Evolutionary conservation across 2,797 vertebrate species (phyloP).

Genomic region (Enteromius anoplus): DNA sequence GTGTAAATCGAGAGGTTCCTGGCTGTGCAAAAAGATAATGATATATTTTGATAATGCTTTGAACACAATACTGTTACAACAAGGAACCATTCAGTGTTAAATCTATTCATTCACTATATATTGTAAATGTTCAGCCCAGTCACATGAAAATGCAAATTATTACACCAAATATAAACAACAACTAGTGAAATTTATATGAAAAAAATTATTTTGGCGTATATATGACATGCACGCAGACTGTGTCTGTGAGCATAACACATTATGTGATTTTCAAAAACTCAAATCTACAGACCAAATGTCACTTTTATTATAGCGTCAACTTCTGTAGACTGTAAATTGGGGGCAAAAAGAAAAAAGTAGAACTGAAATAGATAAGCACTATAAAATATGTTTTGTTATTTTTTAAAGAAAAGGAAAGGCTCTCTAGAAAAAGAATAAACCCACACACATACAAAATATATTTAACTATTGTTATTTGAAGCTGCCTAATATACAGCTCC

Average conservation of each 20-base stretch:
- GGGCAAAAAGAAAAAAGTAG: neutral
- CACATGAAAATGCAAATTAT: no score
- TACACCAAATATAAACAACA: no score
- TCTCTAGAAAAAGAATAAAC: neutral
- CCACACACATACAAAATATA: neutral
- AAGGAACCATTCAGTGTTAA: neutral
- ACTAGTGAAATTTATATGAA: no score
- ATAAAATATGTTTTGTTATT: no score
- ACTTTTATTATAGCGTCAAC: neutral
- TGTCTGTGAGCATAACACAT: neutral
- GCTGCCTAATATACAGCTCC: no score
- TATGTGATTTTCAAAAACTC: neutral
- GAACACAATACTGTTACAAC: neutral
- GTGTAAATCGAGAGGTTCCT: neutral
- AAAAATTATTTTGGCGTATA: no score
- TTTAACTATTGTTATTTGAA: neutral
- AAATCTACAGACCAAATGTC: neutral
- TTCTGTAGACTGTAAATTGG: neutral
- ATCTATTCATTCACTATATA: neutral
- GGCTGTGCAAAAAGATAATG: neutral
- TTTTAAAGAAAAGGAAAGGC: neutral
- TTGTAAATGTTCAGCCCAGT: neutral
- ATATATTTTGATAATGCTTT: neutral
- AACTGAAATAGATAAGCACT: neutral
- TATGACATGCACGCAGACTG: neutral